phyloP scores from a whole-genome alignment of 2,113 vertebrate species.

The Calyptommatus sinebrachiatus region DNA sequence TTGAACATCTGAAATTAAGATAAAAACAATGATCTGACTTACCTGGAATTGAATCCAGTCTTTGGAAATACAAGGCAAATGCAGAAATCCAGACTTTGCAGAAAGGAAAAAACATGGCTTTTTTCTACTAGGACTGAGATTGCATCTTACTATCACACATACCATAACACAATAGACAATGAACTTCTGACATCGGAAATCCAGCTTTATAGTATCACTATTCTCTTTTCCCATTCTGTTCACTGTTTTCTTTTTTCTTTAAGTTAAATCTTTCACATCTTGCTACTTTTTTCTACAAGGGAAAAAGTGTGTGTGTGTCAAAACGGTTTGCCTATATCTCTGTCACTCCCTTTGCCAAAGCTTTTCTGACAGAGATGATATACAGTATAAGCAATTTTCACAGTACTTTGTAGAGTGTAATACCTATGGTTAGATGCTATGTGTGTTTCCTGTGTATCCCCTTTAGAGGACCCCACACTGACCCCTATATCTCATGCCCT shows the following conservation, averaged over 20 bases:
- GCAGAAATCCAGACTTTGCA: background rate
- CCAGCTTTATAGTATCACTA: background rate
- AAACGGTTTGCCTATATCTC: too few species aligned
- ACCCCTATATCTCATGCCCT: conserved; percentile 15
- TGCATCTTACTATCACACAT: background rate
- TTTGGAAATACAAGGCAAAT: background rate
- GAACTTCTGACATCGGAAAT: background rate
- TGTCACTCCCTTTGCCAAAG: too few species aligned
- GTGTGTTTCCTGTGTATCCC: background rate
- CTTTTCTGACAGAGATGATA: too few species aligned
- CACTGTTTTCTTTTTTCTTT: background rate
- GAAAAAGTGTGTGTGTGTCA: background rate
- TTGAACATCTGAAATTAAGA: background rate
- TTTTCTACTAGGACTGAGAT: background rate
- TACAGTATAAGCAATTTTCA: too few species aligned
- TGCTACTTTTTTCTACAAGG: background rate
- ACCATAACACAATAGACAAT: background rate
- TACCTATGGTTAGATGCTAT: too few species aligned
- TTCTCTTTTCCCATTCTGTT: background rate
- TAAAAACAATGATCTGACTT: conserved; percentile 18
- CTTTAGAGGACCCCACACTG: background rate
- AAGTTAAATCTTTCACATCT: background rate
- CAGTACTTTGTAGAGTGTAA: too few species aligned
- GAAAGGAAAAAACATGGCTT: background rate
- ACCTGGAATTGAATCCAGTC: conserved; percentile 43